Evolutionary conservation across 64 coral and sea anemone species (phyloP), one percentile per base, ranked within the genome.

Genomic region (Cladopsammia gracilis): DNA sequence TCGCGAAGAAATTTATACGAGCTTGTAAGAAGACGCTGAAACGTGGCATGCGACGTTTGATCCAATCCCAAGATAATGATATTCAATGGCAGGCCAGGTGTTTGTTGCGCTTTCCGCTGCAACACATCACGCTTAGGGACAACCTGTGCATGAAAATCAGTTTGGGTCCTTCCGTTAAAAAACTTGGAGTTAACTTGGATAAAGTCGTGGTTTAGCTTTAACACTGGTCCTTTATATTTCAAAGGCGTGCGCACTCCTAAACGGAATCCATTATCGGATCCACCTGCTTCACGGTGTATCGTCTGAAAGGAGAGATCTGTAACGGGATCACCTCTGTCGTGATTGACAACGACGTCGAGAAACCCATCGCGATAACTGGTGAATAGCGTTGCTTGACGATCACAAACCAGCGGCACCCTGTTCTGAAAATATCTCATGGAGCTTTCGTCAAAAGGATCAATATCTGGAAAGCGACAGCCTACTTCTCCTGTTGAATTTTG

Each of bases 61-160:
- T 97, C 96, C 56, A 97, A 64, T 72, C 88, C 96, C 45, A 97
- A 69, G 66, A 97, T 91, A 18, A 97, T 79, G 34, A 97, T 88
- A 73, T 97, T 97, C 14, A 97, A 68, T 56, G 96, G 96, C 50
- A 97, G 52, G 12, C 92, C 96, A 20, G 87, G 61, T 87, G 22
- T 73, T 10, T 87, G 93, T 5, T 16, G 86, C 18, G 72, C 65
- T n/a, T 22, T 48, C 56, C 92, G 92, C 47, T 62, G 26, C 44
- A 94, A 58, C 4, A 97, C 96, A 6, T 64, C 71, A 56, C 74
- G 82, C 34, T 97, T 97, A 4, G 96, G 88, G 6, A 51, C 64
- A 25, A 94, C 96, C 10, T 91, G 82, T 1, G 96, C 96, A 16
- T 97, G 96, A 69, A 87, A 94, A 53, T 97, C 96, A 9, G 48